phyloP scores from a whole-genome alignment of 2,797 vertebrate species.

The Premnoplex brunnescens region DNA sequence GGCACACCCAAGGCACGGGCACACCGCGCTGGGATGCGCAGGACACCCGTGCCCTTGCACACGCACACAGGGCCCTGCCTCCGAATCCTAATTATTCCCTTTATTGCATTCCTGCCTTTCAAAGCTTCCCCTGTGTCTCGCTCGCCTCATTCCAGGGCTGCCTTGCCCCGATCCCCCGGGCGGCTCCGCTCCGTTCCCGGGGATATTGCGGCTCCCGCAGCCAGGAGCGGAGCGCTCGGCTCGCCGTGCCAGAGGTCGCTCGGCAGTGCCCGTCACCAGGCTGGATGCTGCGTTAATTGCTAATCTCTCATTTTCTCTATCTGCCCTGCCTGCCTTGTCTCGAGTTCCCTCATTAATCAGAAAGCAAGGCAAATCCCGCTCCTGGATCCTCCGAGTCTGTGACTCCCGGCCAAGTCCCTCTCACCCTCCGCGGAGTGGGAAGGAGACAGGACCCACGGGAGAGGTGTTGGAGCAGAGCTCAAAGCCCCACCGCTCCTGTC shows the following conservation, averaged over 20 bases:
- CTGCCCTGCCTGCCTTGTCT: conserved; percentile 29
- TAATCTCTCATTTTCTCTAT: conserved; percentile 60
- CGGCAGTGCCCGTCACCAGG: not conserved
- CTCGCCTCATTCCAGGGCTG: not conserved
- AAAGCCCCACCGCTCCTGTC: not conserved
- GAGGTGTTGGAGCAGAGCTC: not conserved
- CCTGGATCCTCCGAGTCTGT: conserved; percentile 10
- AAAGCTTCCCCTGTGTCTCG: not conserved
- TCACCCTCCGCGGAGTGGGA: not conserved
- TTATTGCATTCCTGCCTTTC: not conserved
- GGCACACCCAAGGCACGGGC: not conserved
- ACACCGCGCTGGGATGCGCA: not conserved
- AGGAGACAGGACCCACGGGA: not conserved
- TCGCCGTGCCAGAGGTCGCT: not conserved
- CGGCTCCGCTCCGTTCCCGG: not conserved
- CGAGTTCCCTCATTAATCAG: conserved; percentile 39
- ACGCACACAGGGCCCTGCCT: not conserved
- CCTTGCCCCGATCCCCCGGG: not conserved
- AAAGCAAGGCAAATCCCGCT: conserved; percentile 51
- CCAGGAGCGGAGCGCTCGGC: not conserved
- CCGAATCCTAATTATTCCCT: not conserved
- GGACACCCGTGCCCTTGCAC: not conserved
- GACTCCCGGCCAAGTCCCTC: conserved; percentile 11
- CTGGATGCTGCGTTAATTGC: conserved; percentile 49
- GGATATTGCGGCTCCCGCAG: not conserved